Evolutionary conservation across 2,888 invertebrate genomes (phyloP).

Genomic region (Trichopria drosophilae): DNA sequence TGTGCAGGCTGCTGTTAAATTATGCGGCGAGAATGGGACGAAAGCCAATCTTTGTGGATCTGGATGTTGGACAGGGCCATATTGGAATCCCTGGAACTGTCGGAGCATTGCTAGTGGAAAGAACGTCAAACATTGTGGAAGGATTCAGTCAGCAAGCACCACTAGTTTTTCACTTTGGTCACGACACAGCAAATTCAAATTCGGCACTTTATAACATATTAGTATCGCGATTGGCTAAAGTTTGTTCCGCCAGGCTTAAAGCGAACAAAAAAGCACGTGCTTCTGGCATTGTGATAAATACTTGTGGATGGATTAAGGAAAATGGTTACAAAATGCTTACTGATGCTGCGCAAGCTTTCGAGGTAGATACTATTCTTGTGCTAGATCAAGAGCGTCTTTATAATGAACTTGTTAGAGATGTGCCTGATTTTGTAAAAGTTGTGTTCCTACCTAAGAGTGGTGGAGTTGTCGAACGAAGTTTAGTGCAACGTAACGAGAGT

Average conservation of each 20-base stretch:
- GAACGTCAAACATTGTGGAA: conserved; percentile 92
- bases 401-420: conserved; percentile 89
- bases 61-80: conserved; percentile 94
- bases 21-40: conserved; percentile 91
- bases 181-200: conserved; percentile 76
- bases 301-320: conserved; percentile 96
- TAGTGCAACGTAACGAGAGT: conserved; percentile 70
- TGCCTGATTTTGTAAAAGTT: conserved; percentile 91
- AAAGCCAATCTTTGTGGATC: conserved; percentile 88
- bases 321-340: conserved; percentile 85
- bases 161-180: conserved; percentile 91
- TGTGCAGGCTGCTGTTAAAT: conserved; percentile 86
- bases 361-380: conserved; percentile 93
- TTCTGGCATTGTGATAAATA: conserved; percentile 94
- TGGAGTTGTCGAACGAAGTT: conserved; percentile 88
- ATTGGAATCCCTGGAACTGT: conserved; percentile 91
- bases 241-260: conserved; percentile 80
- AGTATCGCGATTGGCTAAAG: conserved; percentile 82
- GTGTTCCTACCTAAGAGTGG: conserved; percentile 92
- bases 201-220: conserved; percentile 81
- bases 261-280: conserved; percentile 83
- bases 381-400: conserved; percentile 95
- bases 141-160: conserved; percentile 94
- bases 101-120: conserved; percentile 85
- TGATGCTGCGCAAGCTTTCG: conserved; percentile 89